Evolutionary conservation across 2,888 invertebrate species (phyloP), one percentile per base, ranked within the genome.

Genomic region (Drosophila pseudotalamancana): DNA sequence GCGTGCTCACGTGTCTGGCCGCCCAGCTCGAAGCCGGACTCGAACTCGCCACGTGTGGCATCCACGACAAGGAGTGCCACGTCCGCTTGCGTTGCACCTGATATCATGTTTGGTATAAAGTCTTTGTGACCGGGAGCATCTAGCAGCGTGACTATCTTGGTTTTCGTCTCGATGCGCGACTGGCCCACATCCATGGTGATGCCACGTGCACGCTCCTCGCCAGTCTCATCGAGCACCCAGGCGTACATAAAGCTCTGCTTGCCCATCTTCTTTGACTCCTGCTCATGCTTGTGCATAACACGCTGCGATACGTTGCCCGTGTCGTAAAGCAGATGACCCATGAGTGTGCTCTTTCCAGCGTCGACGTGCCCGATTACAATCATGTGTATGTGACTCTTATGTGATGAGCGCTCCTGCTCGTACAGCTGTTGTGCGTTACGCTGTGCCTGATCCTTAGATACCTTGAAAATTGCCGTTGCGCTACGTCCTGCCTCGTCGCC

Each of bases 101-200:
- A 97, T 77, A 99, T 99, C 99, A 99, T 99, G 88, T 99, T 99
- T 1, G 99, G 99, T 89, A 99, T 99, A 89, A 99, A 99, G 91
- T 99, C 99, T 90, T 97, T 98, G 91, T 99, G 99, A 0, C 99
- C 99, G 0, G 99, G 99, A 23, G 99, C 99, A 93, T 99, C 99
- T 57, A 99, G 92, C 40, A 99, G 92, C 0, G 95, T 96, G 0
- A 91, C 91, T 31, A 90, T 92, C 92, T 97, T 97, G 2, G 94
- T 94, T 53, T 95, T 94, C 0, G 98, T 98, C 92, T 98, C 97
- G 92, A 99, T 98, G 76, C 96, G 95, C 12, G 97, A 97, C 78
- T 96, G 95, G 0, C 98, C 99, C 11, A 99, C 95, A 92, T 99
- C 99, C 98, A 99, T 99, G 1, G 99, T 99, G 46, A 99, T 98